Percentiles rank a stretch among this genome's conserved stretches.
These are phyloP conservation scores for Caenorhabditis briggsae DNA, from an alignment of 1,140 invertebrate genomes.

Conservation along the genomic window DNA sequence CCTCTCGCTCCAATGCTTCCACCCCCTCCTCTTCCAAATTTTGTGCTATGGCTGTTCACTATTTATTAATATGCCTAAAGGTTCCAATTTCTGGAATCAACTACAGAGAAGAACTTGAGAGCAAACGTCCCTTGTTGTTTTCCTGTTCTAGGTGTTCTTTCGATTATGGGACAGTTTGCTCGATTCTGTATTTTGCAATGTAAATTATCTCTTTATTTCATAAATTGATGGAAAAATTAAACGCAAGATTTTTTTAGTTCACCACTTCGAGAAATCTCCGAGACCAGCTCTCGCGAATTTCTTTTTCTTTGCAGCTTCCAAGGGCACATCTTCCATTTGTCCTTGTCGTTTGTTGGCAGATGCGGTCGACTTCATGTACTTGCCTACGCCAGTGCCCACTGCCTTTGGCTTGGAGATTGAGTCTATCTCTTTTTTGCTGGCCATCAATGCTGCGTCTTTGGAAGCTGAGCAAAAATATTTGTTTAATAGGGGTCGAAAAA, in stretches of 20 bases:
- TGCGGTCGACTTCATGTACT: constrained; percentile 69
- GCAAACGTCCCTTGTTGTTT: neutral
- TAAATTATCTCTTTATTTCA: constrained; percentile 39
- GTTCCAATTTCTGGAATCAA: neutral
- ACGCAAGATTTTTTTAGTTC: neutral
- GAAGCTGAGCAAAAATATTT: constrained; percentile 2
- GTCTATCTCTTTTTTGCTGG: constrained; percentile 56
- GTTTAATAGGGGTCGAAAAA: neutral
- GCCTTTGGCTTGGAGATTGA: constrained; percentile 68
- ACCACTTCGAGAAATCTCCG: constrained; percentile 42
- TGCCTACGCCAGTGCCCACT: constrained; percentile 70
- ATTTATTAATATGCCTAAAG: constrained; percentile 7
- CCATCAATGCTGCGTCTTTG: constrained; percentile 15
- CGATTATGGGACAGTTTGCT: neutral
- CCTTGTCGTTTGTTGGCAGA: constrained; percentile 29
- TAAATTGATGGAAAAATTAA: neutral
- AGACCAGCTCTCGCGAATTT: constrained; percentile 35
- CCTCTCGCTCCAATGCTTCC: neutral
- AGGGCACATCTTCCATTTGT: constrained; percentile 21
- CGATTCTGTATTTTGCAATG: constrained; percentile 44
- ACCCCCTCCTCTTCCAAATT: neutral
- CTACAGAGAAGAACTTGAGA: neutral
- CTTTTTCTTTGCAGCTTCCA: constrained; percentile 19
- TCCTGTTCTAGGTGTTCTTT: constrained; percentile 28
- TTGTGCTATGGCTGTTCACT: constrained; percentile 31